phyloP scores from a whole-genome alignment of 1,140 invertebrate species.

The Drepana arcuata region DNA sequence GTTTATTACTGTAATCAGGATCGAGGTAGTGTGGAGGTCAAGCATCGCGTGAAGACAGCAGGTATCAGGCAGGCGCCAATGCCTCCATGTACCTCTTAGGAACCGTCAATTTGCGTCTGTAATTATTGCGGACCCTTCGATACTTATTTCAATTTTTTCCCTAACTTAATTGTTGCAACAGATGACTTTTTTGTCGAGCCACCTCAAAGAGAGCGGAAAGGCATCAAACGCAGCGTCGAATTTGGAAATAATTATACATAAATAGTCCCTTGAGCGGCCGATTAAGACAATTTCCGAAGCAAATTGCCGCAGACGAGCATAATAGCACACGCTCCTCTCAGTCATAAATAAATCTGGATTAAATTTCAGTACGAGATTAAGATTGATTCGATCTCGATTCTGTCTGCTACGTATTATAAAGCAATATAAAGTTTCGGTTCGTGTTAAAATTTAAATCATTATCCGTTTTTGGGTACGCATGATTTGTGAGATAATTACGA shows the following conservation, averaged over 20 bases:
- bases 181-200: slow-evolving; percentile 71
- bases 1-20: no score
- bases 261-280: slow-evolving; percentile 71
- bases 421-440: slow-evolving; percentile 52
- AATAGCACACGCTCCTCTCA: slow-evolving; percentile 66
- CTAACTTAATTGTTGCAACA: slow-evolving; percentile 68
- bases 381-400: slow-evolving; percentile 69
- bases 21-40: slow-evolving; percentile 9
- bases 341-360: slow-evolving; percentile 72
- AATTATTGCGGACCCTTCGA: slow-evolving; percentile 71
- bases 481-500: slow-evolving; percentile 63
- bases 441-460: slow-evolving; percentile 66
- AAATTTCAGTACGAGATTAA: slow-evolving; percentile 70
- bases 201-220: slow-evolving; percentile 71
- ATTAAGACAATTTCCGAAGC: slow-evolving; percentile 71
- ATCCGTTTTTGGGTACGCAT: slow-evolving; percentile 48
- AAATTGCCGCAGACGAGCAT: slow-evolving; percentile 71
- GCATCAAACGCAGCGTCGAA: slow-evolving; percentile 70
- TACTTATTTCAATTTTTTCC: slow-evolving; percentile 71
- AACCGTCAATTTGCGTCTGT: slow-evolving; percentile 69
- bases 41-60: slow-evolving; percentile 39
- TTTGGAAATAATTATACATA: slow-evolving; percentile 73
- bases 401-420: slow-evolving; percentile 62
- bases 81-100: slow-evolving; percentile 43
- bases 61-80: slow-evolving; percentile 57